Evolutionary conservation across 92 coral and sea anemone genomes (phyloP), one percentile per base, ranked within the genome.

Genomic region (Heliopora coerulea): DNA sequence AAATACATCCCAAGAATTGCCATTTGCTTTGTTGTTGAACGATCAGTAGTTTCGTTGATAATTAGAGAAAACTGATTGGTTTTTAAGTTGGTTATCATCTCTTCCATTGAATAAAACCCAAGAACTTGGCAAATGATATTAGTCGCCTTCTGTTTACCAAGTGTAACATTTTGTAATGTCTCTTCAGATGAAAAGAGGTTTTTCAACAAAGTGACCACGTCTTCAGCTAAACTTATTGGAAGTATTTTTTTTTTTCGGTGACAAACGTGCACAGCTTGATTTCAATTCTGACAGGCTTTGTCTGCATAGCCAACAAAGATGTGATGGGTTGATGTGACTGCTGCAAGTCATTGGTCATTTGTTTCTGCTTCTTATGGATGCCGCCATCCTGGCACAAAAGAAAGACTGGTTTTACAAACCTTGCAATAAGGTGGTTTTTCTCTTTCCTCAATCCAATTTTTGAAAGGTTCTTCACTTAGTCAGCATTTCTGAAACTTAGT

Each of bases 11-110:
- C 69, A 63, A 63, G 69, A 13, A 63, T 29, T 7, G 69, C 69
- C 52, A 63, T 11, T 20, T 63, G 69, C 21, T 35, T 60, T 66
- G 52, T 52, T 18, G 65, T 72, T 7, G 52, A 56, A 52, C 52
- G 65, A 26, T 72, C 66, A 32, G 78, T 72, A 19, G 66, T 40
- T 15, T 57, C 68, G 54, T 74, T 69, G 49, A 74, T 58, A 21
- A 74, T 74, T 25, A 74, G 11, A 19, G 79, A 74, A 58, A 56
- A 63, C 34, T 3, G 48, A 63, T 63, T 39, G 69, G 69, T n/a
- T 37, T 63, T 33, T 49, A 63, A 63, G 17, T 63, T 63, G 18
- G 69, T 63, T 0, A 63, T 63, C 11, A 33, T 13, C 41, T 63
- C 12, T 37, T 63, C 34, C 7, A 63, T 37, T 39, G 69, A 63